Conservation (phyloP, 2,888 invertebrate genomes). For the Tortrix viridana region DNA sequence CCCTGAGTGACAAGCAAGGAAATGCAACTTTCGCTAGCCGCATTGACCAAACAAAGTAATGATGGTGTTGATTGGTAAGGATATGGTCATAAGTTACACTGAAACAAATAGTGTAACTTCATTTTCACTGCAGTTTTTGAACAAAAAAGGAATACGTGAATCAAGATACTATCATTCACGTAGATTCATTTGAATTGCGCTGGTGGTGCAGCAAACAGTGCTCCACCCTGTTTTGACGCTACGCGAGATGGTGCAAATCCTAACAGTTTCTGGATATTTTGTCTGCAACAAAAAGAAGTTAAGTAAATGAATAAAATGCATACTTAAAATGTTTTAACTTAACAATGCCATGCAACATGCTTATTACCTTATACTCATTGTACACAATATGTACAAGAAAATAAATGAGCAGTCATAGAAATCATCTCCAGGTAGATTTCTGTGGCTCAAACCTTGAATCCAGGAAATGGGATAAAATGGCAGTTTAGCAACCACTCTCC, state of each 20-base stretch:
- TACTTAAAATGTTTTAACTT: no score
- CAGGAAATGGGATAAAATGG: constrained; percentile 98
- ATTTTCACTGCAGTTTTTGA: no score
- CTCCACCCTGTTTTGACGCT: constrained; percentile 97
- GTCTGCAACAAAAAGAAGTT: constrained; percentile 72
- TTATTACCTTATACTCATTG: constrained; percentile 97
- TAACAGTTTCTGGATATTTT: constrained; percentile 98
- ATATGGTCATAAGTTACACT: no score
- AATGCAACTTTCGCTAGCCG: no score
- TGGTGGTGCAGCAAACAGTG: constrained; percentile 92
- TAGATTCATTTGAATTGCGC: constrained; percentile 89
- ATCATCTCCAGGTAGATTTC: constrained; percentile 98
- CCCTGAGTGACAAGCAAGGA: no score
- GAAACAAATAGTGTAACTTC: no score
- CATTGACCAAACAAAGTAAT: no score
- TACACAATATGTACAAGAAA: constrained; percentile 98
- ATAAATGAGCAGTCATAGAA: constrained; percentile 99
- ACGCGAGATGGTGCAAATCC: constrained; percentile 99
- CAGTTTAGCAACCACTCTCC: constrained; percentile 97
- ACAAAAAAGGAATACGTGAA: no score
- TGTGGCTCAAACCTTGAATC: constrained; percentile 98
- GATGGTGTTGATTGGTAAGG: no score
- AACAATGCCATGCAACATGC: no score
- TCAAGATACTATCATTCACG: not conserved
- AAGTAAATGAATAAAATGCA: not conserved